Evolutionary conservation across 2,888 invertebrate genomes (phyloP).

Genomic region (Andrena haemorrhoa): DNA sequence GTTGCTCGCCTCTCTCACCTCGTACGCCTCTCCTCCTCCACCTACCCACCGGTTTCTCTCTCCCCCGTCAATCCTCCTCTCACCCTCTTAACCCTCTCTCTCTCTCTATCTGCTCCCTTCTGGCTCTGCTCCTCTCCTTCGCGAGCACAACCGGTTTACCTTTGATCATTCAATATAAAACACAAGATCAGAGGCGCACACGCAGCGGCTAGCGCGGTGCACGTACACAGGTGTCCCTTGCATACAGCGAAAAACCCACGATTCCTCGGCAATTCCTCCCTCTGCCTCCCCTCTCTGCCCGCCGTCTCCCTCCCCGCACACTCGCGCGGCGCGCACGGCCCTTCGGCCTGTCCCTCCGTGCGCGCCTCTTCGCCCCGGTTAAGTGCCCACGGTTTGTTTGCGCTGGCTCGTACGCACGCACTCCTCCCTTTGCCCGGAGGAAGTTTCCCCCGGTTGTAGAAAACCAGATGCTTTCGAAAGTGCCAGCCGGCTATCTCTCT

Average conservation of each 20-base stretch:
- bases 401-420: conserved; percentile 44
- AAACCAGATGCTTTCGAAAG: conserved; percentile 68
- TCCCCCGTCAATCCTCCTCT: conserved; percentile 50
- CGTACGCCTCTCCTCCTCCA: conserved; percentile 50
- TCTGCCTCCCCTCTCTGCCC: conserved; percentile 4
- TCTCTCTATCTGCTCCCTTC: conserved; percentile 37
- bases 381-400: conserved; percentile 55
- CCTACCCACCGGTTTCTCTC: conserved; percentile 56
- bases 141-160: conserved; percentile 81
- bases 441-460: conserved; percentile 59
- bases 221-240: conserved; percentile 26
- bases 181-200: conserved; percentile 72
- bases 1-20: conserved; percentile 68
- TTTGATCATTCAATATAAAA: conserved; percentile 82
- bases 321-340: conserved; percentile 44
- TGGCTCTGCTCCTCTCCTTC: conserved; percentile 59
- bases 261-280: conserved; percentile 57
- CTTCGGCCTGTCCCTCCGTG: conserved; percentile 16
- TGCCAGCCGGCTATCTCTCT: conserved; percentile 56
- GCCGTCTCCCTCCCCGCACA: not conserved
- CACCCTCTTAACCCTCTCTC: conserved; percentile 52
- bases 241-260: conserved; percentile 33
- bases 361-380: conserved; percentile 26
- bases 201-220: conserved; percentile 37
- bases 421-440: conserved; percentile 29